Base-by-base conservation (phyloP, 2,797 vertebrate species). In the Mus spretus region DNA sequence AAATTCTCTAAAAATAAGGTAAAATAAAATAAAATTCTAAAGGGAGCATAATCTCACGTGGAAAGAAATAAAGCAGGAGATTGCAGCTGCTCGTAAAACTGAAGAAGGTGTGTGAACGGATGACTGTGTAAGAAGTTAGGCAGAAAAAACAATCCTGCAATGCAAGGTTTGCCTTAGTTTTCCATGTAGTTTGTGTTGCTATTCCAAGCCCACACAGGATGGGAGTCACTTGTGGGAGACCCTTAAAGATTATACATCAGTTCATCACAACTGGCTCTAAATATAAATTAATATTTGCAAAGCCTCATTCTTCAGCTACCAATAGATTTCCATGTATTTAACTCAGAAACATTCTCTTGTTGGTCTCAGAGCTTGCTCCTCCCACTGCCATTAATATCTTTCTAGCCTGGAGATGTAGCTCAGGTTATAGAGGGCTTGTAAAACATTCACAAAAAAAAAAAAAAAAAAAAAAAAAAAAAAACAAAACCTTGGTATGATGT, bases 1-100 rank as follows among this genome's bases (percentile, higher is more conserved):
- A 86, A 93, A 59, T 17, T 81, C 57, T 95, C 61, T 61, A 79
- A 96, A 95, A 93, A 28, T 47, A 77, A 95, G 91, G 26, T 77
- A 77, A 77, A 77, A 77, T 72, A 96, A 95, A 79, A 94, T 86
- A 77, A 94, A 97, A 90, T 94, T 92, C 75, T 96, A 90, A 59
- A 90, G 89, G 20, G 1, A 67, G 81, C 79, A 74, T 67, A 44
- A 14, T 0, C 13, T 79, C n/a, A 50, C 10, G 22, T 28, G 24
- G 55, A 87, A 96, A 95, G n/a, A 92, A 87, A 61, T 53, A 85
- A 90, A 74, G 93, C 34, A 74, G 13, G 53, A 4, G 9, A 31
- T 22, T 91, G n/a, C 90, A 96, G 95, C 90, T 96, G 92, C 40
- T 85, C 84, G 55, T 94, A 89, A 95, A 96, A 93, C 59, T 61